Evolutionary conservation across 2,888 invertebrate genomes (phyloP), one percentile per base, ranked within the genome.

Genomic region (Pharmacophagus antenor): DNA sequence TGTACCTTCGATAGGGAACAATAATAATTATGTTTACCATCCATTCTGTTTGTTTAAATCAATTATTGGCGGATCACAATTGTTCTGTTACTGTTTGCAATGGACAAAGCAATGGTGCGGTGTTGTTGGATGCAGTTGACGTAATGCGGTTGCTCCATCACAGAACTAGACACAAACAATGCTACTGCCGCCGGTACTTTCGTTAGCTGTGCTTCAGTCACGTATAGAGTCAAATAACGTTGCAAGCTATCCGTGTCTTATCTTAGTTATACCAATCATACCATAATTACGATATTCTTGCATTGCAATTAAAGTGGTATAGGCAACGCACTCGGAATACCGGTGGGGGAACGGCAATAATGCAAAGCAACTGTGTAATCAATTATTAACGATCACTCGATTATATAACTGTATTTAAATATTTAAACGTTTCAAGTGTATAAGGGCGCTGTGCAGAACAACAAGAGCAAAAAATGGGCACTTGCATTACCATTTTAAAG

Each of bases 161-260:
- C 25, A 25, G 27, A 15, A n/a, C 54, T 25, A 21, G 37, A 20
- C 37, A 51, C 27, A 51, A 37, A 51, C 50, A 51, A 51, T 21
- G 15, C 46, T n/a, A 1, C 25, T 8, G 42, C 18, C 10, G 18
- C 20, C n/a, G 18, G n/a, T 49, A 15, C 23, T 42, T 4, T 15
- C 5, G n/a, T n/a, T n/a, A 27, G 41, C 5, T 22, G 12, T 37
- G 17, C 12, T 41, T n/a, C 18, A 42, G 56, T 57, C 56, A 57
- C 44, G 56, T 50, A 6, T 50, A 23, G 25, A 8, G 8, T 18
- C 20, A n/a, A 44, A 50, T 42, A 23, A 41, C 20, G 18, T 21
- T 44, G 15, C n/a, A n/a, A 57, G 25, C 21, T 50, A 4, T 25
- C 3, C 50, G 42, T 57, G 56, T 6, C 42, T 42, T 57, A 57